phyloP scores from a whole-genome alignment of 2,113 vertebrate genomes.

The Takifugu bimaculatus region DNA sequence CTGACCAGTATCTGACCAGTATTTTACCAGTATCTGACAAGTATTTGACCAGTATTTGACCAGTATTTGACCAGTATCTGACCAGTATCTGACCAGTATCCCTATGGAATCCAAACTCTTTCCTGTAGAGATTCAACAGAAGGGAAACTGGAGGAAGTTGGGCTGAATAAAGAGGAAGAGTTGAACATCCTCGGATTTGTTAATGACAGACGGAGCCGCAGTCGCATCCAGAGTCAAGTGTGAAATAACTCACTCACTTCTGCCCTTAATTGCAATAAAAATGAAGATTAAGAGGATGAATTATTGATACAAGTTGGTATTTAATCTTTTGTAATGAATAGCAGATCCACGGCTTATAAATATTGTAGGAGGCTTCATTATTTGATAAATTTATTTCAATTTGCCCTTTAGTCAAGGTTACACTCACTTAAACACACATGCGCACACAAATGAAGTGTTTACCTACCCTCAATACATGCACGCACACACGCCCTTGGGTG shows the following conservation, averaged over 20 bases:
- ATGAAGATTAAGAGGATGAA: slow-evolving; percentile 65
- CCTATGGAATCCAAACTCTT: too few species aligned
- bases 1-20: too few species aligned
- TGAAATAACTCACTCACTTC: slow-evolving; percentile 41
- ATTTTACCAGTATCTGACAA: too few species aligned
- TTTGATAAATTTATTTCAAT: slow-evolving; percentile 60
- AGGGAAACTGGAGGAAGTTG: too few species aligned
- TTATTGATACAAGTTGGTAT: slow-evolving; percentile 61
- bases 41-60: too few species aligned
- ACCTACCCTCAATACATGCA: slow-evolving; percentile 3
- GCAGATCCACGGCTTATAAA: slow-evolving; percentile 53
- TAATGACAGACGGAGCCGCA: background rate
- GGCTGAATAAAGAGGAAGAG: too few species aligned
- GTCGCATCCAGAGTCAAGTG: slow-evolving; percentile 3
- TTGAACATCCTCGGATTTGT: too few species aligned
- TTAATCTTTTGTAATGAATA: slow-evolving; percentile 64
- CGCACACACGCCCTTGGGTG: slow-evolving; percentile 29
- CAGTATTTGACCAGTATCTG: too few species aligned
- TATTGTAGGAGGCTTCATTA: slow-evolving; percentile 51
- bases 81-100: too few species aligned
- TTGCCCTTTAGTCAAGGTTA: slow-evolving; percentile 65
- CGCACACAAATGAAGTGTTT: slow-evolving; percentile 2
- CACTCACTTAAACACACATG: slow-evolving; percentile 28
- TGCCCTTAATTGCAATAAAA: slow-evolving; percentile 56
- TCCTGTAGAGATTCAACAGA: too few species aligned